phyloP scores from a whole-genome alignment of 2,113 vertebrate species.

The Macrotus californicus region DNA sequence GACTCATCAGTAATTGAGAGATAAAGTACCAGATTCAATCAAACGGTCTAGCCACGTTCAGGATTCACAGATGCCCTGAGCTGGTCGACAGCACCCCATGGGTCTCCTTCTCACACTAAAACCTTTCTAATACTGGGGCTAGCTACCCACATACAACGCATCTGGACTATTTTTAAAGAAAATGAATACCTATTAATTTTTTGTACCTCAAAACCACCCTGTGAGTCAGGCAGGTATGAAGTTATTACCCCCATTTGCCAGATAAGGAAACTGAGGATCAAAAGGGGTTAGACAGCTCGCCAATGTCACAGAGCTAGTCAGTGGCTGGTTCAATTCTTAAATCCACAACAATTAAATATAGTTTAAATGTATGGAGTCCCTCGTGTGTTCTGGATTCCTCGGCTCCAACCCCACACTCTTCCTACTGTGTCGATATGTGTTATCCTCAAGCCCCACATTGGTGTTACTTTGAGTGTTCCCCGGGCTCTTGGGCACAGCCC shows the following conservation, averaged over 20 bases:
- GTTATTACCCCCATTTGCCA: not conserved
- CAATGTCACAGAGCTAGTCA: not conserved
- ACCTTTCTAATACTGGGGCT: not conserved
- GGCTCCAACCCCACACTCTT: not conserved
- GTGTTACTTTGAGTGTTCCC: not conserved
- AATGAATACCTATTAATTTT: not conserved
- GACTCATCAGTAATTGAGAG: conserved; percentile 15
- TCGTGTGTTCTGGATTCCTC: not conserved
- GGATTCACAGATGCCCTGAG: not conserved
- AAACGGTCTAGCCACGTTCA: not conserved
- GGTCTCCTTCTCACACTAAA: not conserved
- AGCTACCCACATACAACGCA: not conserved
- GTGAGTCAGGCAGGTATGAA: not conserved
- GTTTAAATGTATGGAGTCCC: not conserved
- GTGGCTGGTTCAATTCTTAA: not conserved
- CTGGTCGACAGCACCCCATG: not conserved
- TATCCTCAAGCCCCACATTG: not conserved
- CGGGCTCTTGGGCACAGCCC: not conserved
- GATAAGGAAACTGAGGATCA: not conserved
- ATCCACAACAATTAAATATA: not conserved
- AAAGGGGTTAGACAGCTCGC: not conserved
- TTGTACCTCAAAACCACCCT: not conserved
- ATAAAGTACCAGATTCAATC: not conserved
- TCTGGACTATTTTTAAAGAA: not conserved
- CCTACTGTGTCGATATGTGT: not conserved